Evolutionary conservation across 2,888 invertebrate genomes (phyloP).

Genomic region (Chirona hameri): DNA sequence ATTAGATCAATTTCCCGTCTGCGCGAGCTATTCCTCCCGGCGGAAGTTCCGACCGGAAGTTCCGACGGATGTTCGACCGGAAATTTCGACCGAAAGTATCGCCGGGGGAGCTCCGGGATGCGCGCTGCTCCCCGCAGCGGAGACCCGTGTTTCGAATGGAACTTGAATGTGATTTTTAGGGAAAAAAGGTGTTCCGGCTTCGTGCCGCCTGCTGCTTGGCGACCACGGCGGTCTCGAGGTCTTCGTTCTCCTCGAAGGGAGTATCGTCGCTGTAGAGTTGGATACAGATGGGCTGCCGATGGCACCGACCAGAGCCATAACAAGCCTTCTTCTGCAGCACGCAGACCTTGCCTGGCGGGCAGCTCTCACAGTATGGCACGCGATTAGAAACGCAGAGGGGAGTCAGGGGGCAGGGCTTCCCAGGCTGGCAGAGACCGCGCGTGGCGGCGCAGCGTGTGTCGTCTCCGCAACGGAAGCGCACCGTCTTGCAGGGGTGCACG

Average conservation of each 20-base stretch:
- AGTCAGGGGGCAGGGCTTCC: neutral
- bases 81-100: too few species aligned
- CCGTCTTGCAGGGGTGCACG: constrained; percentile 12
- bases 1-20: neutral
- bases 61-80: too few species aligned
- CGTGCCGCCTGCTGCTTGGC: neutral
- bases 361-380: neutral
- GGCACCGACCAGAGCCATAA: neutral
- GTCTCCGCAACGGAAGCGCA: neutral
- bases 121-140: too few species aligned
- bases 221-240: neutral
- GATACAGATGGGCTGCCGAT: constrained; percentile 5
- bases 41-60: too few species aligned
- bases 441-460: constrained; percentile 23
- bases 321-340: constrained; percentile 1
- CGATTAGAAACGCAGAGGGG: neutral
- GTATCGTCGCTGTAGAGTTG: constrained; percentile 12
- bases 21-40: too few species aligned
- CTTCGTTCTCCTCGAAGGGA: constrained; percentile 4
- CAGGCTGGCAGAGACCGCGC: constrained; percentile 1
- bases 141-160: too few species aligned
- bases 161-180: neutral
- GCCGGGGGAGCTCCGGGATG: too few species aligned
- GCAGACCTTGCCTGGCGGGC: constrained; percentile 7
- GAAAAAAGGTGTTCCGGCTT: neutral